Percentiles rank a stretch among this genome's conserved stretches.
These are phyloP conservation scores for Agrypnus murinus DNA, from an alignment of 2,888 invertebrate genomes.

Conservation along the genomic window DNA sequence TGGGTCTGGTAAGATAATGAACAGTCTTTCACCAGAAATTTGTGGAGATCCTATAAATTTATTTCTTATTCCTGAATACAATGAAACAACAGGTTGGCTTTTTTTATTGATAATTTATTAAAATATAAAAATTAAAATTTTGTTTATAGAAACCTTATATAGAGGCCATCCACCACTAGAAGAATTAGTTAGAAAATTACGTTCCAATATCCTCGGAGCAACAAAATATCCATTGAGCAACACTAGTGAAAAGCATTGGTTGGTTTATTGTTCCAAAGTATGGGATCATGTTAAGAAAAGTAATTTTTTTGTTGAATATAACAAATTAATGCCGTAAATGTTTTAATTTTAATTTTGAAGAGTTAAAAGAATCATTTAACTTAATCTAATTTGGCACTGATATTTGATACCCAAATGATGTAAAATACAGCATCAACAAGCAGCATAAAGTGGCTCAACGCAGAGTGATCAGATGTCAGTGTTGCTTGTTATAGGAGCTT, in stretches of 20 bases:
- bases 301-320: slow-evolving; percentile 88
- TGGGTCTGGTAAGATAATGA: slow-evolving; percentile 70
- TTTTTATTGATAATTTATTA: neutral
- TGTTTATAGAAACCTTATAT: slow-evolving; percentile 73
- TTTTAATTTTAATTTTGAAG: too few species aligned
- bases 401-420: too few species aligned
- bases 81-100: slow-evolving; percentile 70
- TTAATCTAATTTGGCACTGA: too few species aligned
- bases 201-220: slow-evolving; percentile 82
- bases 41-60: slow-evolving; percentile 80
- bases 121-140: neutral
- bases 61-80: slow-evolving; percentile 80
- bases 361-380: too few species aligned
- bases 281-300: slow-evolving; percentile 92
- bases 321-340: slow-evolving; percentile 82
- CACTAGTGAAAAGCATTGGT: slow-evolving; percentile 88
- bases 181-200: slow-evolving; percentile 78
- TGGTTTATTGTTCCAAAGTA: slow-evolving; percentile 86
- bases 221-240: slow-evolving; percentile 82
- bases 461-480: too few species aligned
- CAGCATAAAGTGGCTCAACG: too few species aligned
- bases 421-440: too few species aligned
- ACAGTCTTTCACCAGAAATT: slow-evolving; percentile 73
- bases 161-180: slow-evolving; percentile 79
- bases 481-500: too few species aligned